Percentiles rank a stretch among this genome's conserved stretches.
Conservation (phyloP, 2,797 vertebrate genomes). For the Hemibagrus guttatus region DNA sequence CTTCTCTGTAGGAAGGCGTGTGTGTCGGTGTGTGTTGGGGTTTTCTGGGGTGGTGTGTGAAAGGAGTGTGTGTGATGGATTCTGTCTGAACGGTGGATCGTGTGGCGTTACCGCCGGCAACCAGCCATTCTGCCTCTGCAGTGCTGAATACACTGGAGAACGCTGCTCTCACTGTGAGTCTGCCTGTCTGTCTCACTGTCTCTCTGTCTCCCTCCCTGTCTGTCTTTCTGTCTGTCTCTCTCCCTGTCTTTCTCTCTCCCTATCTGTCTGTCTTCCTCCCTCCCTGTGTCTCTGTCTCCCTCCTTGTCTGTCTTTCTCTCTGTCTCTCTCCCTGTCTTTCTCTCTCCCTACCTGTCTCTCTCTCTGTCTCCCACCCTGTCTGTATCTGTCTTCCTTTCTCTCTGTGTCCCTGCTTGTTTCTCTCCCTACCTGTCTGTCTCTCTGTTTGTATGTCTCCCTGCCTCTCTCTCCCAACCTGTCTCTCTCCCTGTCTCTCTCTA, state of each 20-base stretch:
- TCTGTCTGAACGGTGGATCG: conserved; percentile 81
- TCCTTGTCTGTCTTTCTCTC: background rate
- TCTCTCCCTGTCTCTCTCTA: no score
- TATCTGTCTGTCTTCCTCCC: background rate
- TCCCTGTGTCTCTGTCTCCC: background rate
- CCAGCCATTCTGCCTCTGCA: conserved; percentile 80
- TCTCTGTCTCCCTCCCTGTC: background rate
- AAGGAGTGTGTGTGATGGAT: conserved; percentile 75
- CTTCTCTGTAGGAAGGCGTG: conserved; percentile 74
- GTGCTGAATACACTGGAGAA: conserved; percentile 80
- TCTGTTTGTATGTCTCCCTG: background rate
- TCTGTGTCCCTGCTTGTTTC: background rate
- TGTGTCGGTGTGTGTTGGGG: conserved; percentile 79
- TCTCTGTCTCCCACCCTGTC: background rate
- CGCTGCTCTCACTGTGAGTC: conserved; percentile 83
- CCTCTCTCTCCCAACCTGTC: no score
- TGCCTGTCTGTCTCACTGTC: background rate
- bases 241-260: background rate
- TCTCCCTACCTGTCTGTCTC: background rate
- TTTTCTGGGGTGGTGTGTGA: conserved; percentile 81
- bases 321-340: background rate
- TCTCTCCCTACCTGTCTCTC: background rate
- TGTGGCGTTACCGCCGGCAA: conserved; percentile 82
- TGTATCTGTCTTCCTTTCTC: background rate
- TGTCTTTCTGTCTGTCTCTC: background rate